Base-by-base conservation (phyloP, 2,113 vertebrate genomes). In the Dicentrarchus labrax region DNA sequence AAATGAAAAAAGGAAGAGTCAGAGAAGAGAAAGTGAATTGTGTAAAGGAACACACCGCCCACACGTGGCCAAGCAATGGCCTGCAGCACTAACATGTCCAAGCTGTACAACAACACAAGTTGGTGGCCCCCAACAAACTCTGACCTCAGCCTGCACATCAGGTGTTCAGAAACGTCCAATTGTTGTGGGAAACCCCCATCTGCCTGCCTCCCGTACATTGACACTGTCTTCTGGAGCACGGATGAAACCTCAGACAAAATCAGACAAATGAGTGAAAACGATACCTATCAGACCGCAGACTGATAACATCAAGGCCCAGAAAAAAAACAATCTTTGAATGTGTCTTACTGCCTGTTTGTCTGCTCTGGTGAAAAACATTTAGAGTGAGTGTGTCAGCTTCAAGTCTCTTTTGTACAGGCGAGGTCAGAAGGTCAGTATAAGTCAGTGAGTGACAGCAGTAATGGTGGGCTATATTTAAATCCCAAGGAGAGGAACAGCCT, bases 391-490 rank as follows among this genome's bases (percentile, higher is more conserved):
- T 91, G 86, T 92, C 87, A 90, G 81, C 86, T 78, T 69, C 72
- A 64, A 88, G 82, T 80, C 78, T 93, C 82, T 87, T 85, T 89
- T 85, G 82, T 59, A 54, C 80, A 76, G 84, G 51, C 47, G 8
- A 81, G 89, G 91, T 90, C 88, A 93, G 71, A 85, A 87, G 86
- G 92, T 83, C 89, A 87, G 72, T 16, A 17, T 84, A 83, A 87
- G 85, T 83, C 79, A 83, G 67, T 78, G 88, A 90, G 82, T 92
- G 92, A 91, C 88, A 89, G 88, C 84, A 71, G 86, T 90, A 88
- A 90, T 80, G 87, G 84, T 30, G 71, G 64, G 83, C 90, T 93
- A 91, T 91, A 89, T 94, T 91, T 93, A 92, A 91, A 93, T 80
- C 69, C 65, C n/a, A 1, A 77, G 72, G 77, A 85, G 82, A 91